Evolutionary conservation across 2,888 invertebrate genomes (phyloP), one percentile per base, ranked within the genome.

Genomic region (Acrobeloides nanus): DNA sequence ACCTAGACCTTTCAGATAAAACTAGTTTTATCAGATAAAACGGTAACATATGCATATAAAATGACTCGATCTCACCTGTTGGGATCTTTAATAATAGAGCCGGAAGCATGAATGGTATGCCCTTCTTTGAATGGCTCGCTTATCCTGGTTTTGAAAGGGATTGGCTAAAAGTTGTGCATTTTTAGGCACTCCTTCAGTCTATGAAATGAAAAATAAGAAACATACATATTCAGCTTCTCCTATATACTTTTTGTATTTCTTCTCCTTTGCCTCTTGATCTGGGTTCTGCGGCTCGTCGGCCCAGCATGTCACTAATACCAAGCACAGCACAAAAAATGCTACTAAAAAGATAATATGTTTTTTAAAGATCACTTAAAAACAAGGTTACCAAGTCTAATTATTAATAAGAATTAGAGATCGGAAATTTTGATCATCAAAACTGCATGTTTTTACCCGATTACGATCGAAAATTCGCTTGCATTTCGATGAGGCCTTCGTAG

Each of bases 61-160:
- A n/a, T 8, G 25, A 10, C 3, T 4, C n/a, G n/a, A n/a, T 4
- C 23, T 18, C 24, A 64, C 64, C 66, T 55, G 27, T 59, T 61
- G 10, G 71, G 71, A 42, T 68, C 60, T 17, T 61, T 59, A 8
- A 57, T 58, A 18, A 70, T 53, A 25, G 64, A 68, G 52, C 71
- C 71, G 17, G 66, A 59, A 4, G 68, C 62, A 40, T 71, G 71
- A 46, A 71, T 66, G 26, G 71, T 71, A 50, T 71, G 71, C 38
- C 71, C 70, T 35, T 68, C 57, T 23, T 59, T 55, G 57, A 71
- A 64, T 21, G 68, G 66, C 48, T 71, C 71, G 41, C 59, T 59
- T 50, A 71, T 60, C 17, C 66, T 58, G 26, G 69, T 71, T 51
- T 70, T 72, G 69, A 71, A 70, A n/a, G 71, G 71, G 29, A 71